phyloP scores from a whole-genome alignment of 2,888 invertebrate genomes.

The Altica lythri region DNA sequence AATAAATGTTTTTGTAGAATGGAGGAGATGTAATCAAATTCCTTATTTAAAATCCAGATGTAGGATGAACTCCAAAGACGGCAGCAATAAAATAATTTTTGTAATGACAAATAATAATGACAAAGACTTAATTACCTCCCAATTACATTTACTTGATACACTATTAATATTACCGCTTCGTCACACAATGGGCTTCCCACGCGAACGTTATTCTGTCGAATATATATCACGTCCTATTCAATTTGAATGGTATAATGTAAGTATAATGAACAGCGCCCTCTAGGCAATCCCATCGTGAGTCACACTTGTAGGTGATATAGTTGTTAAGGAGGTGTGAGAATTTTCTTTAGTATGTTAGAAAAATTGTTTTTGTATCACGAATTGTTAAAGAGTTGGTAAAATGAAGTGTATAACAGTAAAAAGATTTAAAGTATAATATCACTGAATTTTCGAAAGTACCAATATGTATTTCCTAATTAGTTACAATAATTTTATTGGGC shows the following conservation, averaged over 20 bases:
- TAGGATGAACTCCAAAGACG: no score
- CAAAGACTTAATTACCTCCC: conserved; percentile 31
- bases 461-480: no score
- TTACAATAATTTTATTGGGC: no score
- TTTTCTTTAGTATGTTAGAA: conserved; percentile 5
- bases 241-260: conserved; percentile 54
- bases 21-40: no score
- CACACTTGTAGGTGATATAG: conserved; percentile 56
- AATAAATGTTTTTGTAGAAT: no score
- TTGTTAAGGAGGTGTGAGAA: conserved; percentile 56
- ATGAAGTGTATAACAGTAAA: no score
- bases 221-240: conserved; percentile 54
- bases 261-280: conserved; percentile 55
- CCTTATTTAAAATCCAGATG: no score
- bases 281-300: conserved; percentile 54
- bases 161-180: conserved; percentile 41
- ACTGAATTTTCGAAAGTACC: no score
- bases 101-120: conserved; percentile 24
- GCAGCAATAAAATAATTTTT: conserved; percentile 22
- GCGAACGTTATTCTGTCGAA: conserved; percentile 33
- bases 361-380: no score
- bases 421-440: no score
- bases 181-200: conserved; percentile 36
- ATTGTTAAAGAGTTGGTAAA: no score
- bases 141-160: conserved; percentile 36